Conservation (phyloP, 2,113 vertebrate genomes). For the Myrmecophaga tridactyla region DNA sequence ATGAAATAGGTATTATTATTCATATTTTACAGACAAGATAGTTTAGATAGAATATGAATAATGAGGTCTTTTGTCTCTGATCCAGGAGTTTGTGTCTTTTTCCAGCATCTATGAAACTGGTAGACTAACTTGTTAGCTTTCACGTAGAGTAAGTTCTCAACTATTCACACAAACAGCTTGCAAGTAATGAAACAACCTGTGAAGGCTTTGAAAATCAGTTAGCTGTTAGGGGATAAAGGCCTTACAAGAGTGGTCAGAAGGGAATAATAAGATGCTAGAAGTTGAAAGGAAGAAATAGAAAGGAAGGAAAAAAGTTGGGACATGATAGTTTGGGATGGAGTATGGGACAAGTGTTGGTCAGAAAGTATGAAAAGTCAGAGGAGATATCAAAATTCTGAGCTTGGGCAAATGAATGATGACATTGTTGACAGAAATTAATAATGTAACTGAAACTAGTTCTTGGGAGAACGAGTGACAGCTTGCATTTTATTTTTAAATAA, state of each 20-base stretch:
- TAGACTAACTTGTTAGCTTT: not conserved
- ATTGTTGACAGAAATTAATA: not conserved
- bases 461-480: not conserved
- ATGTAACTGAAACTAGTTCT: not conserved
- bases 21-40: not conserved
- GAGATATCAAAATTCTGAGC: not conserved
- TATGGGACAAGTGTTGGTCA: not conserved
- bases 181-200: not conserved
- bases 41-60: not conserved
- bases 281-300: slow-evolving; percentile 1
- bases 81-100: not conserved
- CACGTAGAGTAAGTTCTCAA: not conserved
- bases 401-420: not conserved
- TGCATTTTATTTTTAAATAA: slow-evolving; percentile 7
- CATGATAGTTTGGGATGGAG: slow-evolving; percentile 53
- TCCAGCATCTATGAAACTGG: not conserved
- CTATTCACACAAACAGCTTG: not conserved
- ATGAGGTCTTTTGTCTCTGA: not conserved
- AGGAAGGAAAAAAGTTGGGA: slow-evolving; percentile 16
- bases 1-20: too few species aligned
- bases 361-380: not conserved
- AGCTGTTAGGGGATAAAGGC: not conserved
- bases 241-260: not conserved
- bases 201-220: not conserved
- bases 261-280: slow-evolving; percentile 22